A percentile compares a stretch with the other conserved stretches of the same genome.
Evolutionary conservation across 1,140 invertebrate species (phyloP).

Genomic region (Lineus longissimus): DNA sequence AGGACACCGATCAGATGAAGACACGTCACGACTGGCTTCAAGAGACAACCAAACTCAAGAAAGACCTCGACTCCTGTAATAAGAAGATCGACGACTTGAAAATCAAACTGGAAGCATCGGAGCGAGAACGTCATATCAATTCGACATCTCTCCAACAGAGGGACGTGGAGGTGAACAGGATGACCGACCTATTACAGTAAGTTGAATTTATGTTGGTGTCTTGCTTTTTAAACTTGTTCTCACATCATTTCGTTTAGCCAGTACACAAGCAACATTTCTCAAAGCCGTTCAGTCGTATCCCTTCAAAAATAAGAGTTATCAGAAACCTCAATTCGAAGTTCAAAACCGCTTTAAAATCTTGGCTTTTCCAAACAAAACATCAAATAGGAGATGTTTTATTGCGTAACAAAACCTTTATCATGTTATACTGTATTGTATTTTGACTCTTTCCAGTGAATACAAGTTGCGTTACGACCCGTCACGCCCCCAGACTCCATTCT

Average conservation of each 20-base stretch:
- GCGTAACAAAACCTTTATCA: neutral
- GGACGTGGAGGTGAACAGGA: slow-evolving; percentile 31
- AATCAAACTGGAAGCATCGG: slow-evolving; percentile 28
- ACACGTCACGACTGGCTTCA: slow-evolving; percentile 30
- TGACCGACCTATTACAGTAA: slow-evolving; percentile 34
- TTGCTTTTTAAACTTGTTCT: no score
- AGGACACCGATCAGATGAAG: slow-evolving; percentile 38
- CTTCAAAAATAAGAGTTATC: no score
- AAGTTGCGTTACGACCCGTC: neutral
- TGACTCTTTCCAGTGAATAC: neutral
- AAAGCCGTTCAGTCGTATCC: neutral
- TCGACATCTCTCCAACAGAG: slow-evolving; percentile 30
- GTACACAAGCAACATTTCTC: neutral
- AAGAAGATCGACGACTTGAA: slow-evolving; percentile 27
- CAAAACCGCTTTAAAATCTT: no score
- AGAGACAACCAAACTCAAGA: slow-evolving; percentile 27
- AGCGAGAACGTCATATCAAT: slow-evolving; percentile 36
- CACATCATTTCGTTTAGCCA: neutral
- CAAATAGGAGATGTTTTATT: neutral
- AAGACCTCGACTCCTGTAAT: slow-evolving; percentile 31
- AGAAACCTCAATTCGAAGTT: no score
- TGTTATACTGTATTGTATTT: neutral
- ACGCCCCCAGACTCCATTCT: neutral
- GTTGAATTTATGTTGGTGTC: no score
- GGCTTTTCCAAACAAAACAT: neutral